Percentiles rank a stretch among this genome's conserved stretches.
Evolutionary conservation across 2,888 invertebrate genomes (phyloP).

Genomic region (Tetrapedia diversipes): DNA sequence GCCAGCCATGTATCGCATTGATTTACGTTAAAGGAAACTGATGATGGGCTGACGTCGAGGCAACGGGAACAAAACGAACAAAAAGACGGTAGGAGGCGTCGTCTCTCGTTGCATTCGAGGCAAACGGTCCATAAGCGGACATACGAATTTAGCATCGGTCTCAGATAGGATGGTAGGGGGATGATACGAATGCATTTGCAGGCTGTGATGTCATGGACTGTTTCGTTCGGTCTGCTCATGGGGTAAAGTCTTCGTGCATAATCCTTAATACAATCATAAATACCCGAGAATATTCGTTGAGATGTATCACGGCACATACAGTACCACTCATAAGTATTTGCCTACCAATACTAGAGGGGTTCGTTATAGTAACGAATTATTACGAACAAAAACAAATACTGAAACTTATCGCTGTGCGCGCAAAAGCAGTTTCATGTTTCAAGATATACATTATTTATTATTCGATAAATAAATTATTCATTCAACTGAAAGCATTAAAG

Average conservation of each 20-base stretch:
- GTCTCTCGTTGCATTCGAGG: constrained; percentile 14
- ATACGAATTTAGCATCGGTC: constrained; percentile 50
- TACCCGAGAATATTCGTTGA: constrained; percentile 39
- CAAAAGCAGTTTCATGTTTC: too few relatives aligned
- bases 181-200: constrained; percentile 69
- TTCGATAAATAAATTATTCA: too few relatives aligned
- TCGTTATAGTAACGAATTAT: too few relatives aligned
- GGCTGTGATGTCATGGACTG: constrained; percentile 74
- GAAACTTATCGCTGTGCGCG: too few relatives aligned
- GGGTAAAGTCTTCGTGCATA: constrained; percentile 40
- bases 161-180: constrained; percentile 29
- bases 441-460: too few relatives aligned
- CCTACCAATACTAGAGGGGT: too few relatives aligned
- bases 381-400: too few relatives aligned
- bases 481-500: too few relatives aligned
- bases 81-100: not conserved
- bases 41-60: not conserved
- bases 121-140: constrained; percentile 57
- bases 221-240: constrained; percentile 56
- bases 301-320: constrained; percentile 25
- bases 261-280: constrained; percentile 58
- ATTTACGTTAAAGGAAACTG: constrained; percentile 44
- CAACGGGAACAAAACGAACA: not conserved
- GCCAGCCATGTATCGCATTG: constrained; percentile 12
- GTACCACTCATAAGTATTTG: too few relatives aligned